Evolutionary conservation across 2,113 vertebrate genomes (phyloP), one percentile per base, ranked within the genome.

Genomic region (Oenanthe melanoleuca): DNA sequence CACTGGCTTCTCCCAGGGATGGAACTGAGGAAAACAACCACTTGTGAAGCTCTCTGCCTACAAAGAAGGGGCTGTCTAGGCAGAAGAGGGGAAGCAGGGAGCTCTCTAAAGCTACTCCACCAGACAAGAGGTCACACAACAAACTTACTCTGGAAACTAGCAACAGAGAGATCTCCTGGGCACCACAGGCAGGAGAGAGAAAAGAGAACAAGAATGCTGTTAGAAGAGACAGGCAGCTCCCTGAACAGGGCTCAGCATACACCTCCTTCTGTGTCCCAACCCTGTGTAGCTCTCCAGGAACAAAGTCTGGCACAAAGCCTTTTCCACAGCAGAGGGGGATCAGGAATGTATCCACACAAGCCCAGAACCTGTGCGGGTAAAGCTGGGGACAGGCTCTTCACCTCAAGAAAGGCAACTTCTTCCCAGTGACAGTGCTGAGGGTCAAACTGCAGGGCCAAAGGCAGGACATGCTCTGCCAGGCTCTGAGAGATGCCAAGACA

Each of bases 121-220:
- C 85, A 96, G 91, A 96, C 94, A 88, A 52, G 67, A 93, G 44
- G 49, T 73, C 47, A 93, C 85, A 95, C 44, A 88, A 86, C 61
- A 59, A 97, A 98, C 98, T 99, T 99, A 99, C 98, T 98, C 97
- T 98, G 98, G 93, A 98, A 98, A 98, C 98, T 98, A 98, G 98
- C 98, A 98, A 98, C 80, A 96, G 98, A 99, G 97, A 99, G 98
- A 97, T 99, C 98, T 95, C 98, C 98, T 98, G 97, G 96, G 92
- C 89, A 93, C 88, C 98, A 98, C 0, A 0, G 69, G 70, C 74
- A 86, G 87, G 60, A 96, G 74, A 93, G 78, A 95, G 60, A 94
- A 95, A 94, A 95, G 53, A 96, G 75, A 97, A 96, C 50, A 85
- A 94, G 71, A 94, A 70, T 64, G 50, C 80, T 5, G 55, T 96